A percentile compares a stretch with the other conserved stretches of the same genome.
These are phyloP conservation scores for Sebastiscus albofasciatus DNA, from an alignment of 2,797 vertebrate genomes.

Conservation along the genomic window DNA sequence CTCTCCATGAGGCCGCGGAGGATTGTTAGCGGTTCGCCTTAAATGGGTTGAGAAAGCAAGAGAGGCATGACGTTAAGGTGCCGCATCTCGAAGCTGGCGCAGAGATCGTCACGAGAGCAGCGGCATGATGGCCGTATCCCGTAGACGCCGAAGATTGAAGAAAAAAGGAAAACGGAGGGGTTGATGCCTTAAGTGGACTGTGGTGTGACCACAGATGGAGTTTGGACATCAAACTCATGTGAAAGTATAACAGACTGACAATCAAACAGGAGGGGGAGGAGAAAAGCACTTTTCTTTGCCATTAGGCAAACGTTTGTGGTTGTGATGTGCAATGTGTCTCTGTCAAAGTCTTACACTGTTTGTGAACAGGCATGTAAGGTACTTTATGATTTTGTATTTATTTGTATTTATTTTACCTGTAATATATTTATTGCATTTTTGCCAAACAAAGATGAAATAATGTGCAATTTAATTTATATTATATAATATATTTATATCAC, in stretches of 20 bases:
- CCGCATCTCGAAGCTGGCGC: slow-evolving; percentile 22
- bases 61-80: neutral
- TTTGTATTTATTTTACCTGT: slow-evolving; percentile 67
- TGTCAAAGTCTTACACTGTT: slow-evolving; percentile 41
- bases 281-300: slow-evolving; percentile 58
- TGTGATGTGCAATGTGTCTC: slow-evolving; percentile 49
- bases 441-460: slow-evolving; percentile 27
- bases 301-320: slow-evolving; percentile 33
- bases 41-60: slow-evolving; percentile 21
- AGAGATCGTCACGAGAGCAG: slow-evolving; percentile 1
- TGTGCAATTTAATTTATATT: slow-evolving; percentile 58
- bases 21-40: slow-evolving; percentile 29
- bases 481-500: slow-evolving; percentile 54
- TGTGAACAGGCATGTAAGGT: slow-evolving; percentile 23
- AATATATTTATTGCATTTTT: slow-evolving; percentile 48
- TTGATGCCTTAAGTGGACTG: slow-evolving; percentile 21
- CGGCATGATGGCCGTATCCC: neutral
- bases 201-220: neutral
- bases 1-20: neutral
- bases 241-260: slow-evolving; percentile 27
- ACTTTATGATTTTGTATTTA: slow-evolving; percentile 58
- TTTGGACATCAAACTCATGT: neutral
- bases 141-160: neutral
- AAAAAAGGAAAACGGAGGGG: neutral
- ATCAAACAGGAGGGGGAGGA: slow-evolving; percentile 12